A percentile compares a stretch with the other conserved stretches of the same genome.
Evolutionary conservation across 2,797 vertebrate genomes (phyloP).

Genomic region (Gobio occitaniae): DNA sequence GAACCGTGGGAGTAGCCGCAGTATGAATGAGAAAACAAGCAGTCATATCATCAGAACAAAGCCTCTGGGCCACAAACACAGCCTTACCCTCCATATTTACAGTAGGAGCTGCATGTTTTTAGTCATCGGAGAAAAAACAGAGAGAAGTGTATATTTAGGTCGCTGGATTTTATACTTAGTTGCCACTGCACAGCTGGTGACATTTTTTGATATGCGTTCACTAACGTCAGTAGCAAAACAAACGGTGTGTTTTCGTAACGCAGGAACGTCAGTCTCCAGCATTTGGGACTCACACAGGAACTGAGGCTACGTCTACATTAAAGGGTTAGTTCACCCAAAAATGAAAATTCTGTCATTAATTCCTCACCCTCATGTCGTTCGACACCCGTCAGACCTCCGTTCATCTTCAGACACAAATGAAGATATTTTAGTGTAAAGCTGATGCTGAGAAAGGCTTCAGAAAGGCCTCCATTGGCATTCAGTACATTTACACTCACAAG

Average conservation of each 20-base stretch:
- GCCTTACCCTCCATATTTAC: conserved; percentile 53
- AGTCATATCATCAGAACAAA: conserved; percentile 49
- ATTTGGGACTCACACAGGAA: background rate
- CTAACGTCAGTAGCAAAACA: conserved; percentile 27
- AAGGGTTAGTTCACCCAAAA: too few relatives aligned
- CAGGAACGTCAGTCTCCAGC: conserved; percentile 43
- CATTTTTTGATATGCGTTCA: conserved; percentile 18
- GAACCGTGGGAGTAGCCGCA: conserved; percentile 45
- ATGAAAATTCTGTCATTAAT: too few relatives aligned
- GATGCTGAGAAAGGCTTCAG: too few relatives aligned
- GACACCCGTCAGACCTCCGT: too few relatives aligned
- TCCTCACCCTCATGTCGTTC: too few relatives aligned
- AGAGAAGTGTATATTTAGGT: conserved; percentile 55
- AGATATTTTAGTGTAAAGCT: too few relatives aligned
- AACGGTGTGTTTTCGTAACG: background rate
- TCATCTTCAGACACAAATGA: too few relatives aligned
- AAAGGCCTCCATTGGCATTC: too few relatives aligned
- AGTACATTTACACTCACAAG: too few relatives aligned
- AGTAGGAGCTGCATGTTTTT: conserved; percentile 50
- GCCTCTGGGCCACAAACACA: conserved; percentile 57
- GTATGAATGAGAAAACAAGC: conserved; percentile 60
- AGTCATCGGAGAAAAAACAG: conserved; percentile 25
- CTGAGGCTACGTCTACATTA: background rate
- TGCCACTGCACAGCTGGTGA: conserved; percentile 13
- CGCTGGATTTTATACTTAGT: conserved; percentile 59